phyloP scores from a whole-genome alignment of 2,888 invertebrate species.

The Heterodera filipjevi region DNA sequence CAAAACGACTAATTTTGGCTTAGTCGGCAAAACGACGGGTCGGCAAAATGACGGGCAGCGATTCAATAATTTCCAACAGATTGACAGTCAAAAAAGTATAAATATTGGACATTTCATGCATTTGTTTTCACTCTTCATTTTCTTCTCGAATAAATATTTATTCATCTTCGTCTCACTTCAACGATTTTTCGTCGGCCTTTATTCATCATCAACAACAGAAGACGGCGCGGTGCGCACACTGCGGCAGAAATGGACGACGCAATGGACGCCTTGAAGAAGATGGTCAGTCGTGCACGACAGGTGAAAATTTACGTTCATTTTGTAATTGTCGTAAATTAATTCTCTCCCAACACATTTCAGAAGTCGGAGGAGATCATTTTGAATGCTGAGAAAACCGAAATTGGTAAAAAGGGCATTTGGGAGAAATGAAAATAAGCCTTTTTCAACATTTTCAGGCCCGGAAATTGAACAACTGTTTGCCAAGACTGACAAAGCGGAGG shows the following conservation, averaged over 20 bases:
- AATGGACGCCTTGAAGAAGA: neutral
- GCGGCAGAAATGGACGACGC: neutral
- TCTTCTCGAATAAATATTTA: no score
- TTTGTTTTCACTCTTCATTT: no score
- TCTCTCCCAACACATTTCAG: conserved; percentile 68
- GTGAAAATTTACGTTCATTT: neutral
- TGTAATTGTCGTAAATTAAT: neutral
- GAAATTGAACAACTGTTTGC: conserved; percentile 84
- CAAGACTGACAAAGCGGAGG: conserved; percentile 81
- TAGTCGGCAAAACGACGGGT: no score
- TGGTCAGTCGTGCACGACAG: neutral
- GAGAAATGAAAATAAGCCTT: neutral
- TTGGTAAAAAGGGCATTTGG: conserved; percentile 70
- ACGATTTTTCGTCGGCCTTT: no score
- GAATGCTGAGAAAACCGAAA: conserved; percentile 85
- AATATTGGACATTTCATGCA: no score
- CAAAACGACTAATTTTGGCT: no score
- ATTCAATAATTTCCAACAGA: no score
- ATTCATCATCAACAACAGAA: no score
- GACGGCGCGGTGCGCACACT: no score
- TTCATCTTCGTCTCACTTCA: no score
- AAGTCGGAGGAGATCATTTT: conserved; percentile 88
- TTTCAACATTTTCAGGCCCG: conserved; percentile 66
- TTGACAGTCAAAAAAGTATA: no score
- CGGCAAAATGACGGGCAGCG: no score